Evolutionary conservation across 92 coral and sea anemone species (phyloP).

Genomic region (Palythoa caribaeorum): DNA sequence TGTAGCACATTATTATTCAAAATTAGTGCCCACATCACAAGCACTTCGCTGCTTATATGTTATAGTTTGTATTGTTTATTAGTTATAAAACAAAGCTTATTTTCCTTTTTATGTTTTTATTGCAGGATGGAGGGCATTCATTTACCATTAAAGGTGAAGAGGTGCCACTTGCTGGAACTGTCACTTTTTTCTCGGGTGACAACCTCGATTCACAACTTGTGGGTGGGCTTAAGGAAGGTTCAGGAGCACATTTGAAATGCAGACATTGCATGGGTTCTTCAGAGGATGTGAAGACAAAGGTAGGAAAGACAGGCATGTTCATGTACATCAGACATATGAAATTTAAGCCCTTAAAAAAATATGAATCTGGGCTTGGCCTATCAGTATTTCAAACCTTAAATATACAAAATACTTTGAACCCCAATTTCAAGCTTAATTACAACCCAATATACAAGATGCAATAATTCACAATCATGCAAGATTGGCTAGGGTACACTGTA

Average conservation of each 20-base stretch:
- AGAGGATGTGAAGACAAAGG: conserved; percentile 18
- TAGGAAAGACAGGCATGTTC: background rate
- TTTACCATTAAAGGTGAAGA: background rate
- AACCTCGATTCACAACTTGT: conserved; percentile 42
- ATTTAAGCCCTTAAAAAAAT: background rate
- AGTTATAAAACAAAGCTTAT: too few species aligned
- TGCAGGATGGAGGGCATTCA: too few species aligned
- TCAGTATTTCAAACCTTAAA: too few species aligned
- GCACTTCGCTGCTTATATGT: too few species aligned
- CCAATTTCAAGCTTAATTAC: too few species aligned
- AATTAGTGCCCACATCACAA: too few species aligned
- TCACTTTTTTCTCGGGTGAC: conserved; percentile 15
- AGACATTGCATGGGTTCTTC: conserved; percentile 41
- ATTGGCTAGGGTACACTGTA: background rate
- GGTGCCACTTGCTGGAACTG: conserved; percentile 15
- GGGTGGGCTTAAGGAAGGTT: conserved; percentile 46
- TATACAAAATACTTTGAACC: too few species aligned
- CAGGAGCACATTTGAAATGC: conserved; percentile 44
- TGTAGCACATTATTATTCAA: too few species aligned
- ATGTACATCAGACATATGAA: too few species aligned
- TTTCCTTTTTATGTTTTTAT: too few species aligned
- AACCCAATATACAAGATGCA: background rate
- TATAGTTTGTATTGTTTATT: too few species aligned
- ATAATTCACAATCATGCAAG: background rate
- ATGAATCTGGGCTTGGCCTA: too few species aligned